phyloP scores from a whole-genome alignment of 2,113 vertebrate genomes.

The Blennius ocellaris region DNA sequence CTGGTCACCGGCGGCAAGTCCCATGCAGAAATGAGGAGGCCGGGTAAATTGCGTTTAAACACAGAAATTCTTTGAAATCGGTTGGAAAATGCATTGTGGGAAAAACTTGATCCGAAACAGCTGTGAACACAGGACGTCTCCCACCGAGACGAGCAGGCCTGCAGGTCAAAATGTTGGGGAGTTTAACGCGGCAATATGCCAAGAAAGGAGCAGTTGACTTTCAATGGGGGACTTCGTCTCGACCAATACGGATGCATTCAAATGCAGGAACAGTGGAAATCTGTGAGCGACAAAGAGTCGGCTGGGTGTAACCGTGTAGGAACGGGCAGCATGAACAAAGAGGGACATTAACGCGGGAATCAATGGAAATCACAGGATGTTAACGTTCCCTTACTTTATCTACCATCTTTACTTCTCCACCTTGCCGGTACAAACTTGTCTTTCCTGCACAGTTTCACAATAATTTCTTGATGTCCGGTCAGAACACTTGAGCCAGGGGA shows the following conservation, averaged over 20 bases:
- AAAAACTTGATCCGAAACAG: constrained; percentile 21
- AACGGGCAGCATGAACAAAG: no score
- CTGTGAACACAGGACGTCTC: constrained; percentile 30
- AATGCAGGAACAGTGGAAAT: constrained; percentile 19
- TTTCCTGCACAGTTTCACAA: no score
- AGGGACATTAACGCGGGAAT: no score
- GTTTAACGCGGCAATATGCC: neutral
- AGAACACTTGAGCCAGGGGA: no score
- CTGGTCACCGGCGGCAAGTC: constrained; percentile 63
- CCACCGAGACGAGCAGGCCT: constrained; percentile 1
- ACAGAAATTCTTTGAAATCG: neutral
- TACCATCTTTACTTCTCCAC: no score
- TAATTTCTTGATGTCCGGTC: no score
- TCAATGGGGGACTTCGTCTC: neutral
- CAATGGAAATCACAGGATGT: neutral
- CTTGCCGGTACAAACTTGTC: no score
- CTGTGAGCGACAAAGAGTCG: constrained; percentile 35
- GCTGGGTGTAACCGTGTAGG: no score
- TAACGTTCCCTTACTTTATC: no score
- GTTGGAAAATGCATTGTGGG: neutral
- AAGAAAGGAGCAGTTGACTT: neutral
- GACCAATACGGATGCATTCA: constrained; percentile 9
- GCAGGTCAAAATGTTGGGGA: neutral
- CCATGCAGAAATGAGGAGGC: neutral
- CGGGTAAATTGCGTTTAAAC: neutral